Evolutionary conservation across 2,888 invertebrate species (phyloP).

Genomic region (Drosophila subquinaria): DNA sequence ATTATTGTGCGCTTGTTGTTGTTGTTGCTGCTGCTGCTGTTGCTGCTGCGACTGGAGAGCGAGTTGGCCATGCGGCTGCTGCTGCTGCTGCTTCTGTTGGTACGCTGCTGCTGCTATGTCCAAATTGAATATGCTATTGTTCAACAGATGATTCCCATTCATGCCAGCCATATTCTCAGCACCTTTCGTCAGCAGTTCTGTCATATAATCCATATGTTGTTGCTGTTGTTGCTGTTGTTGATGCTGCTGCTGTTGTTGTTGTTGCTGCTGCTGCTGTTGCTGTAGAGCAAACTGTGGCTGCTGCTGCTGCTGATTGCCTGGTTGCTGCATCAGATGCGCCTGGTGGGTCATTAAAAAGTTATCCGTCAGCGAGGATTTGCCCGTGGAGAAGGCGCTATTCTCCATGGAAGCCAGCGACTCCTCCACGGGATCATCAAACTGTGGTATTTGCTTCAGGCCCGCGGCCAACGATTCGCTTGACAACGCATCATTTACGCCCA

Average conservation of each 20-base stretch:
- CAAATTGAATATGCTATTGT: slow-evolving; percentile 77
- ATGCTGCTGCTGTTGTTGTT: slow-evolving; percentile 82
- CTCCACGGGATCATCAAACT: slow-evolving; percentile 89
- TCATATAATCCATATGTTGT: slow-evolving; percentile 86
- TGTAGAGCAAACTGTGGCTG: slow-evolving; percentile 71
- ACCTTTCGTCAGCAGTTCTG: slow-evolving; percentile 82
- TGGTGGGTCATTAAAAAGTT: slow-evolving; percentile 85
- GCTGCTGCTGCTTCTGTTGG: slow-evolving; percentile 57
- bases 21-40: slow-evolving; percentile 60
- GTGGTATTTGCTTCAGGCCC: slow-evolving; percentile 84
- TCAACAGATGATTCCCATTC: slow-evolving; percentile 83
- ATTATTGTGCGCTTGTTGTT: slow-evolving; percentile 83
- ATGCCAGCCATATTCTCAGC: slow-evolving; percentile 82
- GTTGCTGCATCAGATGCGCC: slow-evolving; percentile 84
- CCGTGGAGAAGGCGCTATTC: slow-evolving; percentile 87
- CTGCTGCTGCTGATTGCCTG: slow-evolving; percentile 78
- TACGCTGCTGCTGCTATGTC: slow-evolving; percentile 80
- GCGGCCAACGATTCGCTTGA: slow-evolving; percentile 72
- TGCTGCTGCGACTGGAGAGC: slow-evolving; percentile 71
- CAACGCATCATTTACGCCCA: slow-evolving; percentile 32
- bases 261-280: slow-evolving; percentile 83
- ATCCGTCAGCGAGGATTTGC: slow-evolving; percentile 76
- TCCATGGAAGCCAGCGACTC: slow-evolving; percentile 90
- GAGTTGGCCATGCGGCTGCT: slow-evolving; percentile 66
- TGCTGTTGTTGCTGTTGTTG: slow-evolving; percentile 84